Percentiles rank a stretch among this genome's conserved stretches.
These are phyloP conservation scores for Ferrisia virgata DNA, from an alignment of 2,888 invertebrate species.

Conservation along the genomic window DNA sequence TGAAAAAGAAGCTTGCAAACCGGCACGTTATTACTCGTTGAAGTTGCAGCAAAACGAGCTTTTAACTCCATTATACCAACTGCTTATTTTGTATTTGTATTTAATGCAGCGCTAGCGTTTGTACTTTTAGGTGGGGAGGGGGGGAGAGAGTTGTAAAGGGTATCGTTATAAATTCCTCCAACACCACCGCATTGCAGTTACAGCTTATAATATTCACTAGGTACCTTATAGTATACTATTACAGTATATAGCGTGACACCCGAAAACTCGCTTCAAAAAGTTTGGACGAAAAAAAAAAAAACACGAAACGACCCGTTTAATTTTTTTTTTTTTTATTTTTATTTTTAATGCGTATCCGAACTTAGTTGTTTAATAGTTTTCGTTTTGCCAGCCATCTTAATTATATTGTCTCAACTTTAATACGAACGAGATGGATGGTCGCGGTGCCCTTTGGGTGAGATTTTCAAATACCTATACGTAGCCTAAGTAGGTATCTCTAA, in stretches of 20 bases:
- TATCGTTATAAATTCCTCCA: conserved; percentile 36
- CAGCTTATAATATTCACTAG: conserved; percentile 30
- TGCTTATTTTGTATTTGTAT: conserved; percentile 41
- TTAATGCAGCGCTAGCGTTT: conserved; percentile 41
- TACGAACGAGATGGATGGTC: not conserved
- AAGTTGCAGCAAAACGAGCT: conserved; percentile 41
- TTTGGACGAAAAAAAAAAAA: conserved; percentile 16
- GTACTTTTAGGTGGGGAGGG: conserved; percentile 10
- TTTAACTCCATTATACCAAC: conserved; percentile 36
- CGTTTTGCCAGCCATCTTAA: not conserved
- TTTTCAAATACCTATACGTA: not conserved
- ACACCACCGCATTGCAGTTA: conserved; percentile 43
- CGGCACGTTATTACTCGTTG: conserved; percentile 32
- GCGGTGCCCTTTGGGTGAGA: not conserved
- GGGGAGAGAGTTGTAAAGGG: conserved; percentile 36
- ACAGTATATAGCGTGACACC: conserved; percentile 38
- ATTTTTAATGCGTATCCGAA: conserved; percentile 38
- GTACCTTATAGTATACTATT: too few relatives aligned
- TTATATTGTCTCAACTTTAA: not conserved
- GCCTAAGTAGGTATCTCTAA: too few relatives aligned
- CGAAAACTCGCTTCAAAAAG: conserved; percentile 36
- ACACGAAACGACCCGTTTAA: conserved; percentile 35
- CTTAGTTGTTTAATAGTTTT: conserved; percentile 22
- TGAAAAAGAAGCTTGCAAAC: conserved; percentile 18
- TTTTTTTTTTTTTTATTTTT: conserved; percentile 39